Conservation (phyloP, 2,113 vertebrate genomes). For the Chunga burmeisteri region DNA sequence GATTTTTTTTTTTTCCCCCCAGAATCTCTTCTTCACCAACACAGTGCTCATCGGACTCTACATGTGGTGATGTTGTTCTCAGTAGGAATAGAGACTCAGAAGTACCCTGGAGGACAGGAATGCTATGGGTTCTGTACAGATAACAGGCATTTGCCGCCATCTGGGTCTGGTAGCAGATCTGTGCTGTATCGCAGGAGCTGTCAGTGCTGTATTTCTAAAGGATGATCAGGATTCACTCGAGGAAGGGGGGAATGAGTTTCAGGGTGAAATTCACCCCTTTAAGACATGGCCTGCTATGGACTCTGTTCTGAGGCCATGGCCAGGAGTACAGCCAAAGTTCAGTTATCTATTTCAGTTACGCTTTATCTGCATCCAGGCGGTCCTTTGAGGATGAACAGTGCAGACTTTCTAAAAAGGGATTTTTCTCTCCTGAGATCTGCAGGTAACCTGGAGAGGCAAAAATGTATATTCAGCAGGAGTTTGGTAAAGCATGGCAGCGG, state of each 20-base stretch:
- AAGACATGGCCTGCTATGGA: accelerated
- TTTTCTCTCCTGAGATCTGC: not conserved
- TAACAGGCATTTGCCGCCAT: not conserved
- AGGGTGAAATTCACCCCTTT: not conserved
- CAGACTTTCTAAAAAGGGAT: not conserved
- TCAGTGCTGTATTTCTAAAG: not conserved
- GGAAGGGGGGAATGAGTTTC: not conserved
- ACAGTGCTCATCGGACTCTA: not conserved
- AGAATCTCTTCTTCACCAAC: not conserved
- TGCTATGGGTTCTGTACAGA: not conserved
- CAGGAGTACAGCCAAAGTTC: not conserved
- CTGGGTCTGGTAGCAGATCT: not conserved
- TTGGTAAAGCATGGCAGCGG: slow-evolving; percentile 79
- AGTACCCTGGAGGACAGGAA: not conserved
- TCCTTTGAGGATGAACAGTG: not conserved
- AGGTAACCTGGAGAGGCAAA: slow-evolving; percentile 75
- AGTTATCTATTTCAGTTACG: not conserved
- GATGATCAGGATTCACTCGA: not conserved
- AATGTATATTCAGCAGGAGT: slow-evolving; percentile 80
- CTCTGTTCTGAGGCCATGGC: not conserved
- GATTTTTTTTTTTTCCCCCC: not conserved
- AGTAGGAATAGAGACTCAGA: not conserved
- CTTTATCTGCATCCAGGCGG: not conserved
- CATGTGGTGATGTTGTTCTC: not conserved
- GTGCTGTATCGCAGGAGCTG: not conserved